These are phyloP conservation scores for Brenthis ino DNA, from an alignment of 2,888 invertebrate genomes.

Conservation along the genomic window DNA sequence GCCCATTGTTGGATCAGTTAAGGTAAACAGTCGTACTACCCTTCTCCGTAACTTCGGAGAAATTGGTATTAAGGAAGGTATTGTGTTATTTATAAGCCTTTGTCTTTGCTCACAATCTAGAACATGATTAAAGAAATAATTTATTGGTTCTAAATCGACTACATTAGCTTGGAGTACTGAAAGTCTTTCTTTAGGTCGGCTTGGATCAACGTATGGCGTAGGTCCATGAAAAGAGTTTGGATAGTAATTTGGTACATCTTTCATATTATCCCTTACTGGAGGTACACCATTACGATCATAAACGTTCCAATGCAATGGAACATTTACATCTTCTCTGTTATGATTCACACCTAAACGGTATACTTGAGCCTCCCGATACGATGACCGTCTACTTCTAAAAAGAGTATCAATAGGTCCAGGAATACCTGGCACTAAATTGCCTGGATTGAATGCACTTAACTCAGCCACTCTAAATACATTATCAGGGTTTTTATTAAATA, in stretches of 20 bases:
- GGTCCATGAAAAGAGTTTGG: slow-evolving; percentile 97
- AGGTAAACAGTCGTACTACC: slow-evolving; percentile 87
- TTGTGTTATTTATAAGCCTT: slow-evolving; percentile 43
- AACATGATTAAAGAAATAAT: slow-evolving; percentile 85
- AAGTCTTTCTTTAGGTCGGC: slow-evolving; percentile 48
- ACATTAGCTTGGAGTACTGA: slow-evolving; percentile 51
- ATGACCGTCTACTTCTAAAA: slow-evolving; percentile 55
- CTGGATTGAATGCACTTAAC: slow-evolving; percentile 57
- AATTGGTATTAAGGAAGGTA: slow-evolving; percentile 36
- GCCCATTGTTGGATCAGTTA: slow-evolving; percentile 89
- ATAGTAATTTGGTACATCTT: slow-evolving; percentile 94
- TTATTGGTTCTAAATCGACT: slow-evolving; percentile 81
- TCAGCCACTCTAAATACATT: slow-evolving; percentile 57
- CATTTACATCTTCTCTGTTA: slow-evolving; percentile 58
- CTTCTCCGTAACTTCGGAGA: slow-evolving; percentile 86
- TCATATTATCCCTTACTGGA: slow-evolving; percentile 88
- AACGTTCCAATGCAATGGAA: slow-evolving; percentile 53
- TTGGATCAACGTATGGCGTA: slow-evolving; percentile 80
- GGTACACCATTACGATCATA: slow-evolving; percentile 80
- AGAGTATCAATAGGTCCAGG: slow-evolving; percentile 58
- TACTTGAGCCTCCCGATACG: slow-evolving; percentile 59
- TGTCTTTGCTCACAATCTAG: slow-evolving; percentile 46
- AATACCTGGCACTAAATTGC: slow-evolving; percentile 66
- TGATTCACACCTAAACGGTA: slow-evolving; percentile 63
- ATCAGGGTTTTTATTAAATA: slow-evolving; percentile 54